Percentiles rank a stretch among this genome's conserved stretches.
phyloP scores from a whole-genome alignment of 2,113 vertebrate genomes.

The Anolis sagrei region DNA sequence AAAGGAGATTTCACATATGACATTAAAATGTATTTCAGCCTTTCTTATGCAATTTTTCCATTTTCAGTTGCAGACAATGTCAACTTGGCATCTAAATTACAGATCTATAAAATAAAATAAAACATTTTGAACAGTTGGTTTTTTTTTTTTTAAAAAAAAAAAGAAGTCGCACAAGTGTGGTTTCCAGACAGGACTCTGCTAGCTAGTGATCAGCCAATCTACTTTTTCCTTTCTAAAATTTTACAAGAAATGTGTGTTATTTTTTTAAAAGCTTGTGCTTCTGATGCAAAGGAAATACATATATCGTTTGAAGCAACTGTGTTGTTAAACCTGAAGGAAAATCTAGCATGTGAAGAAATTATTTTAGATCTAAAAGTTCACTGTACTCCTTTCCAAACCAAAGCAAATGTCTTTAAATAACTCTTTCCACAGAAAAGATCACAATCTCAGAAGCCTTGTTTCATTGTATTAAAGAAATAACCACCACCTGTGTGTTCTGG shows the following conservation, averaged over 20 bases:
- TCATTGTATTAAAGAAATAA: neutral
- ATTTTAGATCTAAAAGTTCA: neutral
- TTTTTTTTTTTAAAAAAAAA: no score
- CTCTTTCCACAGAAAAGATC: neutral
- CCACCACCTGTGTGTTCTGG: neutral
- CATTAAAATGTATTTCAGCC: conserved; percentile 15
- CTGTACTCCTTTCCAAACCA: neutral
- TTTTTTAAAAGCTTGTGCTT: neutral
- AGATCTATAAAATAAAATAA: neutral
- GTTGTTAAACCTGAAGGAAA: neutral
- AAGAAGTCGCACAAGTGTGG: neutral
- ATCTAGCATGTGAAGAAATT: neutral
- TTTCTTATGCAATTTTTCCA: neutral
- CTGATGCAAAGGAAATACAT: neutral
- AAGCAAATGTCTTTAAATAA: neutral
- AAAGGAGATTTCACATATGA: neutral
- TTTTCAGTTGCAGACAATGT: neutral
- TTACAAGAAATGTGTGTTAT: neutral
- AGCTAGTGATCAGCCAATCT: neutral
- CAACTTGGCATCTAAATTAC: neutral
- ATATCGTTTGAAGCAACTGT: neutral
- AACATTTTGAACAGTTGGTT: neutral
- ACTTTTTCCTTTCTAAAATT: neutral
- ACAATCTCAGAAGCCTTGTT: neutral
- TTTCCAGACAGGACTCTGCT: neutral